A percentile compares a stretch with the other conserved stretches of the same genome.
phyloP scores from a whole-genome alignment of 2,113 vertebrate species.

The Trogon melanurus region DNA sequence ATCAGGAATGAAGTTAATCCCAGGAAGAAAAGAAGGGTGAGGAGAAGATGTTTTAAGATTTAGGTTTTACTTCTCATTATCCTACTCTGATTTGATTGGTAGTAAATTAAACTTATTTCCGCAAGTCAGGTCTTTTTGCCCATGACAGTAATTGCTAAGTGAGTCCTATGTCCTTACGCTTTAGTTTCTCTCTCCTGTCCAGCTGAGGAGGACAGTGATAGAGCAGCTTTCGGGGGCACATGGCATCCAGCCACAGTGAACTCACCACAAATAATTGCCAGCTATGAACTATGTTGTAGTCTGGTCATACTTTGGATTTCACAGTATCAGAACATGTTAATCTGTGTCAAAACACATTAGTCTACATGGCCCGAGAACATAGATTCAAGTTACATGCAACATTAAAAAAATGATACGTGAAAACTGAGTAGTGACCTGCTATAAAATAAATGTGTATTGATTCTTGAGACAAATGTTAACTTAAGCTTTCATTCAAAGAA shows the following conservation, averaged over 20 bases:
- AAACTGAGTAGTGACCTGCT: background rate
- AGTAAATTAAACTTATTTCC: background rate
- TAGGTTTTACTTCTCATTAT: background rate
- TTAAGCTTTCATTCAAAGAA: background rate
- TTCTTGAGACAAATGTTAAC: background rate
- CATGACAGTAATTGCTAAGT: rapidly evolving
- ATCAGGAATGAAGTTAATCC: background rate
- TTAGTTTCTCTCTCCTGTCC: background rate
- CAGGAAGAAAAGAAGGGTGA: background rate
- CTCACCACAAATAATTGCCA: background rate
- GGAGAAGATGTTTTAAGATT: background rate
- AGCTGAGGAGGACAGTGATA: background rate
- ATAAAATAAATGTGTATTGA: background rate
- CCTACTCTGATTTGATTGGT: background rate
- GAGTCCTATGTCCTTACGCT: background rate
- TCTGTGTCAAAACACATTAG: background rate
- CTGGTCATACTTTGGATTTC: background rate
- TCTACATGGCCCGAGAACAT: background rate
- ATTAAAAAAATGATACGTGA: background rate
- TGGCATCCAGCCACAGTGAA: background rate
- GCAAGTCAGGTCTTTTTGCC: background rate
- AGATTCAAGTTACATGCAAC: background rate
- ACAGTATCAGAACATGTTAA: background rate
- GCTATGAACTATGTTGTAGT: background rate
- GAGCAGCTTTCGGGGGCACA: background rate